Base-by-base conservation (phyloP, 2,113 vertebrate genomes). In the Mola mola region DNA sequence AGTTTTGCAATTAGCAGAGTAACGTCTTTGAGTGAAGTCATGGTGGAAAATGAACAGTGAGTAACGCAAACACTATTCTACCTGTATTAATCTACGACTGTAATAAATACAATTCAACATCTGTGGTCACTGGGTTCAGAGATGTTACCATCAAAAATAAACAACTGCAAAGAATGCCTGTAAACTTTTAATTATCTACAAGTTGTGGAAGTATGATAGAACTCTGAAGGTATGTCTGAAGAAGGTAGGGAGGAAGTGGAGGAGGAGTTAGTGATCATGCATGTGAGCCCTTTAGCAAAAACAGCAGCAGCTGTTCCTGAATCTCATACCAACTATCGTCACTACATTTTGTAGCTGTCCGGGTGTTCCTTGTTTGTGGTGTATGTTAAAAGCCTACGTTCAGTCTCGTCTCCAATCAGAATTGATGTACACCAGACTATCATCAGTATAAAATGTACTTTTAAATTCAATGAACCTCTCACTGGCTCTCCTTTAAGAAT, bases 201-300 rank as follows among this genome's bases (percentile, higher is more conserved):
- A n/a, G n/a, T n/a, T n/a, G n/a, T n/a, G n/a, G n/a, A n/a, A n/a
- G n/a, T n/a, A 0, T 60, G 34, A 68, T 44, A 38, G 46, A 48
- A 31, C 19, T 33, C 34, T 20, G 15, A 31, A 26, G 28, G 16
- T 12, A 34, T 60, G 41, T 64, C 79, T 61, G 50, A 62, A 33
- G 44, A 78, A 26, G 46, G 19, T 41, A 0, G 49, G 15, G 12
- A 38, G 37, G 37, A 38, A 19, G 17, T 49, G 26, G 56, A 59
- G 55, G 17, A 36, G 2, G 19, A 33, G 65, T 73, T 76, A 75
- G 67, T 56, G 13, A 47, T 59, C 79, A 78, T 82, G 72, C 75
- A 72, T 8, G 66, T 49, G 53, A 62, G 36, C 26, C 16, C 26
- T 22, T 42, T 58, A 21, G 43, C 57, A 49, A 33, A 50, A 56